Base-by-base conservation (phyloP, 2,113 vertebrate species). In the Tragelaphus scriptus region DNA sequence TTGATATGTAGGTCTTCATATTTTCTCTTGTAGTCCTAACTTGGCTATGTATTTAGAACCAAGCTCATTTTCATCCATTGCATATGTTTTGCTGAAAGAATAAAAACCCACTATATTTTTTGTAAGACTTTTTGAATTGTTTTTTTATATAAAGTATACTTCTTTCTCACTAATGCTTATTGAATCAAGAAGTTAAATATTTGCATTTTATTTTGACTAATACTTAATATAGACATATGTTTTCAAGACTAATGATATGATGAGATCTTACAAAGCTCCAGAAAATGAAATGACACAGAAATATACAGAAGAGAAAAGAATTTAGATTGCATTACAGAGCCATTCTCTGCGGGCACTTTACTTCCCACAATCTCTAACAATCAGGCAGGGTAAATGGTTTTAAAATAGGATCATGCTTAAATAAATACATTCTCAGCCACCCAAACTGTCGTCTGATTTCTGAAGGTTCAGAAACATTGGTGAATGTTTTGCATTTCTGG, bases 401-500 rank as follows among this genome's bases (percentile, higher is more conserved):
- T 93, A 81, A 88, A 97, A 88, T 47, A 63, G 65, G 9, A 84
- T 77, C 10, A 44, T 53, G 68, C 85, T 97, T 93, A 95, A 97
- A 88, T 94, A 97, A 98, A 97, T 91, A 97, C 11, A 61, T 95
- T 95, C 88, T 97, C 88, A 95, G 51, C 91, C 96, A 85, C 77
- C 82, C 77, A 95, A 95, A 80, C 49, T 5, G 9, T 96, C 82
- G 80, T 61, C 75, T 90, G 51, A 75, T 87, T 97, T 95, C 96
- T 95, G 75, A 84, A 89, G 79, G 93, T 82, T 81, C 89, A 86
- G 93, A 96, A 97, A 93, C 87, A 94, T 51, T 91, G 94, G 82
- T 59, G 30, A 91, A 89, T 89, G 86, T 96, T 97, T 97, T 91
- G 47, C 87, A 98, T 97, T 97, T 98, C 97, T 97, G 63, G 49